Conservation (phyloP, 2,888 invertebrate species). For the Machimus rusticus region DNA sequence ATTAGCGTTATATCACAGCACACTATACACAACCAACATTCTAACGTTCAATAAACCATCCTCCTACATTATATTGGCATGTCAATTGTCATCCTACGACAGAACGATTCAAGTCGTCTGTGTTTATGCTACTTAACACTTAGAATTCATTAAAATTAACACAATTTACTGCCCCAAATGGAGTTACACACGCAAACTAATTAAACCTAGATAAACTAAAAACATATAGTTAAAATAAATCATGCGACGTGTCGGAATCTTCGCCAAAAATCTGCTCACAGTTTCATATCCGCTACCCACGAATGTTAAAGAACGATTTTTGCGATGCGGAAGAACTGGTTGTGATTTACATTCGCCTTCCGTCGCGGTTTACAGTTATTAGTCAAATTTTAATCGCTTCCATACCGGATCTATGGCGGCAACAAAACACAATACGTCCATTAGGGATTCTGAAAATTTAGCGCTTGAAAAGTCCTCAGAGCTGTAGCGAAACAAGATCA, state of each 20-base stretch:
- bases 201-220: not conserved
- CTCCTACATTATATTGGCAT: not conserved
- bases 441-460: not conserved
- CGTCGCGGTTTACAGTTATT: conserved; percentile 25
- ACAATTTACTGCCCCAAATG: not conserved
- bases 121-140: not conserved
- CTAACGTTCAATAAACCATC: not conserved
- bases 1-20: not conserved
- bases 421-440: not conserved
- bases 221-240: not conserved
- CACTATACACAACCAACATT: not conserved
- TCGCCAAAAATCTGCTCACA: not conserved
- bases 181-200: not conserved
- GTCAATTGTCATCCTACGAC: not conserved
- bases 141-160: not conserved
- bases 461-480: not conserved
- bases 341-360: not conserved
- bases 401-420: conserved; percentile 22
- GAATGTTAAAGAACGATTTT: not conserved
- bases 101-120: not conserved
- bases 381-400: not conserved
- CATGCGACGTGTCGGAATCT: not conserved
- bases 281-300: not conserved
- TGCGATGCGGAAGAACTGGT: not conserved
- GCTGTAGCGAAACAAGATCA: not conserved